Base-by-base conservation (phyloP, 1,140 invertebrate genomes). In the Gonatopus flavifemur region DNA sequence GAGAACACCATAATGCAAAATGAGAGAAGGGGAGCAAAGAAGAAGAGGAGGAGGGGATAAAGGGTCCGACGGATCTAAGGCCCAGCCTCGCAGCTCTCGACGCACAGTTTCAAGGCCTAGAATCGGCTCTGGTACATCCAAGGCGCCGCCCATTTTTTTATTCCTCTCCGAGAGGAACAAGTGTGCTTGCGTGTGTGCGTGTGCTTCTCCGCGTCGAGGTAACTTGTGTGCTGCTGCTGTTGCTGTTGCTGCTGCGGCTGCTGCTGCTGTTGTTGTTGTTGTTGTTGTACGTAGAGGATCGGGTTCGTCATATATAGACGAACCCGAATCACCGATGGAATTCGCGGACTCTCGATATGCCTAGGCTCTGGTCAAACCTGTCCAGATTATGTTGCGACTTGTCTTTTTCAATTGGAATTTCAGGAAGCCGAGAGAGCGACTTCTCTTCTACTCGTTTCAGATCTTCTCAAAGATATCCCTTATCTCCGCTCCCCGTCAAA, bases 71-170 rank as follows among this genome's bases (percentile, higher is more conserved):
- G 52, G 54, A 47, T 59, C 55, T 61, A 64, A 70, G 62, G 63
- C 61, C 63, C 69, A 55, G 53, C 67, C 70, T 70, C 63, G 60
- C 35, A 31, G 4, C 32, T 47, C 57, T n/a, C n/a, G n/a, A n/a
- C 49, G 49, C 43, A 52, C 44, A 39, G 33, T 56, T 53, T 44
- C 53, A 32, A 47, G 54, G 46, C 56, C 61, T 57, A 59, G 57
- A 60, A 56, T 57, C 51, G 30, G 36, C 47, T 55, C 56, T 38
- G 48, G 59, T 55, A 66, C 61, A 65, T 71, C 62, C 67, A 74
- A 74, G 52, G 70, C 66, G 59, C 71, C 70, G 70, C 70, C 71
- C 71, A 72, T 72, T 71, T 74, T 72, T 72, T 74, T 71, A 68
- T 66, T 63, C 58, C 54, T 57, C 46, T 57, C 48, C 35, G 47